phyloP scores from a whole-genome alignment of 2,797 vertebrate species.

The Benthosema pterotum region DNA sequence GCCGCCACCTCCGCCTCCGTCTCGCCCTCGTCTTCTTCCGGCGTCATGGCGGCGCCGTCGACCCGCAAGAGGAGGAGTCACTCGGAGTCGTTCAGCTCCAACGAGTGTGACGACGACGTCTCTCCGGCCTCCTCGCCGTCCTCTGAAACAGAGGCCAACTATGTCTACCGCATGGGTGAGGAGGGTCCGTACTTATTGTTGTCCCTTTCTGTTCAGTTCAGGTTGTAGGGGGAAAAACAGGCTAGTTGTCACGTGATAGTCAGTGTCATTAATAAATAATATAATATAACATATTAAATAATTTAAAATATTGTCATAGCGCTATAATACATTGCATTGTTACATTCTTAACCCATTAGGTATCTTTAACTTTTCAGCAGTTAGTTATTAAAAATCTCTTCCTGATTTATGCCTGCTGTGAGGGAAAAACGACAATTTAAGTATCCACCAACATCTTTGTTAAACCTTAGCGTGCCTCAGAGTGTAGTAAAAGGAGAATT shows the following conservation, averaged over 20 bases:
- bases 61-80: conserved; percentile 86
- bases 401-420: conserved; percentile 54
- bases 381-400: conserved; percentile 36
- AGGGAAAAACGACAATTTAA: conserved; percentile 56
- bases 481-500: conserved; percentile 62
- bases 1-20: conserved; percentile 71
- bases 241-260: neutral
- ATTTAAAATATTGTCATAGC: neutral
- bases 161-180: conserved; percentile 92
- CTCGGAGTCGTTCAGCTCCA: conserved; percentile 92
- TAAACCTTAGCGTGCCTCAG: conserved; percentile 54
- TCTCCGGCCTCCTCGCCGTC: conserved; percentile 83
- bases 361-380: neutral
- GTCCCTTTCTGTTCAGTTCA: too few relatives aligned
- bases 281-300: neutral
- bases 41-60: conserved; percentile 31
- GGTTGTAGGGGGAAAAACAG: too few relatives aligned
- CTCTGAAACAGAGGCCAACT: conserved; percentile 90
- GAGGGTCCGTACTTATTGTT: conserved; percentile 1
- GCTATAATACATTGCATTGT: too few relatives aligned
- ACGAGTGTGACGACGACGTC: conserved; percentile 88
- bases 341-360: neutral
- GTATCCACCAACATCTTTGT: conserved; percentile 38
- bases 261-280: neutral
- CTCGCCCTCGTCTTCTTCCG: conserved; percentile 50